A percentile compares a stretch with the other conserved stretches of the same genome.
phyloP scores from a whole-genome alignment of 2,797 vertebrate genomes.

The Coregonus sp. region DNA sequence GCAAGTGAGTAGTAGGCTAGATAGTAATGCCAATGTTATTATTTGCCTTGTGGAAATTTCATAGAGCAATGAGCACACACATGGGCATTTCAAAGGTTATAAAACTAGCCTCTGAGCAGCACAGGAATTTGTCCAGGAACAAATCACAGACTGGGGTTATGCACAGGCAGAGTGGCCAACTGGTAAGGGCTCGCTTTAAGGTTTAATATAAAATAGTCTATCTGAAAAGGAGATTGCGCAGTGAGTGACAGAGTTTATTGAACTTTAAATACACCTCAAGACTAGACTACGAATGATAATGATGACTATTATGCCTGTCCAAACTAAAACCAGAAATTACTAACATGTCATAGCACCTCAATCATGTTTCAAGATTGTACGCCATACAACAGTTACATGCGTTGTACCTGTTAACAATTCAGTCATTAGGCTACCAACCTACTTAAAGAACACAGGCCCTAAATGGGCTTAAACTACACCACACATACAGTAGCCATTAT shows the following conservation, averaged over 20 bases:
- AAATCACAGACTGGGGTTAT: not conserved
- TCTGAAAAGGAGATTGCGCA: not conserved
- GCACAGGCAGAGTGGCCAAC: conserved; percentile 32
- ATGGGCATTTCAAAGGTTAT: conserved; percentile 21
- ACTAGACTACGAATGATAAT: not conserved
- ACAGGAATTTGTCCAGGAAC: conserved; percentile 48
- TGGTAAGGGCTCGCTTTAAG: not conserved
- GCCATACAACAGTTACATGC: not conserved
- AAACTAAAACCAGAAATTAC: not conserved
- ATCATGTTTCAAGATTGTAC: not conserved
- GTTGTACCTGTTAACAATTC: not conserved
- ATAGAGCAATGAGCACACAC: not conserved
- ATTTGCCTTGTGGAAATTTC: not conserved
- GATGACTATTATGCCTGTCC: not conserved
- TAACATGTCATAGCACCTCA: not conserved
- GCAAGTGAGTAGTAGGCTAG: conserved; percentile 11
- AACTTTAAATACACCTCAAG: not conserved
- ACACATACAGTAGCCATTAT: not conserved
- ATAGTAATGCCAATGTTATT: conserved; percentile 26
- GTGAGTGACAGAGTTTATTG: not conserved
- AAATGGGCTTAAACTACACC: not conserved
- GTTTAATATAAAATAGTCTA: conserved; percentile 1
- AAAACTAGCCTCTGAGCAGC: not conserved
- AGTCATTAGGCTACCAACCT: not conserved
- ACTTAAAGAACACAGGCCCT: not conserved